Evolutionary conservation across 2,888 invertebrate genomes (phyloP).

Genomic region (Drosophila basisetae): DNA sequence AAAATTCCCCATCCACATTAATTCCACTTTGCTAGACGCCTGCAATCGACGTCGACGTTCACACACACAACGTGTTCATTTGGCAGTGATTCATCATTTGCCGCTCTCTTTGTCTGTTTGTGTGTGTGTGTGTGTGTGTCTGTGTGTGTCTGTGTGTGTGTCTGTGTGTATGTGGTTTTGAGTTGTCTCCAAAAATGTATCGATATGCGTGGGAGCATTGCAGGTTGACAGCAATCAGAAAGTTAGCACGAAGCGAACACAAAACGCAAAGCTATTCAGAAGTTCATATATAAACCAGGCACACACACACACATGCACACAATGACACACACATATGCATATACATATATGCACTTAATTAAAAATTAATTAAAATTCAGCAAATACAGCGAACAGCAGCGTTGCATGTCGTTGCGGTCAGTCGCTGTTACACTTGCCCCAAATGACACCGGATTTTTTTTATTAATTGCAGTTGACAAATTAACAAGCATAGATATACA

Average conservation of each 20-base stretch:
- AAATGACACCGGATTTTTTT: constrained; percentile 12
- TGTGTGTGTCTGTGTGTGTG: background rate
- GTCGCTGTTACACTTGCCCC: constrained; percentile 15
- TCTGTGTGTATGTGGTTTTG: background rate
- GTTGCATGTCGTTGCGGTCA: constrained; percentile 39
- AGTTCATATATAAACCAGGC: constrained; percentile 11
- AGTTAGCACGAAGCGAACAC: constrained; percentile 27
- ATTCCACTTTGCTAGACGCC: constrained; percentile 3
- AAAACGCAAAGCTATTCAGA: constrained; percentile 21
- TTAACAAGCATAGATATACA: constrained; percentile 2
- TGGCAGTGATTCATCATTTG: constrained; percentile 72
- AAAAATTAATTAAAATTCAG: constrained; percentile 78
- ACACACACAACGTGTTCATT: constrained; percentile 63
- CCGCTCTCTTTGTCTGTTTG: constrained; percentile 18
- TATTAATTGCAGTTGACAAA: constrained; percentile 34
- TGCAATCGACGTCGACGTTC: constrained; percentile 23
- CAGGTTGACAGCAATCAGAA: constrained; percentile 33
- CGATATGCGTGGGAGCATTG: constrained; percentile 39
- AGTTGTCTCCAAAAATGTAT: constrained; percentile 35
- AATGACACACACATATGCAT: constrained; percentile 14
- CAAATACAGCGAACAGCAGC: constrained; percentile 37
- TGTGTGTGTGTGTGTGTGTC: background rate
- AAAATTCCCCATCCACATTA: constrained; percentile 15
- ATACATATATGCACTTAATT: constrained; percentile 57
- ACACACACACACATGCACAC: constrained; percentile 16